Evolutionary conservation across 2,797 vertebrate genomes (phyloP), one percentile per base, ranked within the genome.

Genomic region (Psittacula derbiana): DNA sequence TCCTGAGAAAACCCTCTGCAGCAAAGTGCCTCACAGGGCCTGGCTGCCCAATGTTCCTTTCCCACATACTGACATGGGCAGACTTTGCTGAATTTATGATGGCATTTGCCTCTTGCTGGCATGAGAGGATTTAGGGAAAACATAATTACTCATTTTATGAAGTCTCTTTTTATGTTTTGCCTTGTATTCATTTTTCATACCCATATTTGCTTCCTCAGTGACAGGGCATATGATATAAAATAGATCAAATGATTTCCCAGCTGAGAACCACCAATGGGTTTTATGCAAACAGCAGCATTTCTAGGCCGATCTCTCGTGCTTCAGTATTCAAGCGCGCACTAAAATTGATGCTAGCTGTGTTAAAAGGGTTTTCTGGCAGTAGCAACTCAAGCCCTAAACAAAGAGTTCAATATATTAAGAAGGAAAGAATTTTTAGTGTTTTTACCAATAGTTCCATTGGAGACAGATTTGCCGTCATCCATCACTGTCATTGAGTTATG

Each of bases 61-160:
- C 80, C 83, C 88, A 74, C 89, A 31, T 46, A 8, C 65, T 86
- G 91, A 43, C 80, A 71, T 6, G 21, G 73, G 83, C 71, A 88
- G 61, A 33, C 71, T 52, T 67, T 5, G 24, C 88, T 85, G 88
- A 67, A 76, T 90, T 93, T 79, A 60, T 58, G 58, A 9, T 41
- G 80, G 8, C 60, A 10, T 80, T 40, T 90, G 88, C 66, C 67
- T 93, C 83, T 87, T 65, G 64, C 64, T 90, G 78, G 86, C 78
- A 38, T 57, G 90, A 80, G 78, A 85, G 78, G 47, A 50, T 92
- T 71, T 82, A 65, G 80, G 62, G 67, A 88, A 95, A 95, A 95
- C 67, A 52, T 76, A 76, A 88, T 92, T 87, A 50, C 80, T 95
- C 83, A 69, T 94, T 94, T 93, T 93, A 92, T 90, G 83, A 93